Base-by-base conservation (phyloP, 2,888 invertebrate genomes). In the Liodrosophila aerea region DNA sequence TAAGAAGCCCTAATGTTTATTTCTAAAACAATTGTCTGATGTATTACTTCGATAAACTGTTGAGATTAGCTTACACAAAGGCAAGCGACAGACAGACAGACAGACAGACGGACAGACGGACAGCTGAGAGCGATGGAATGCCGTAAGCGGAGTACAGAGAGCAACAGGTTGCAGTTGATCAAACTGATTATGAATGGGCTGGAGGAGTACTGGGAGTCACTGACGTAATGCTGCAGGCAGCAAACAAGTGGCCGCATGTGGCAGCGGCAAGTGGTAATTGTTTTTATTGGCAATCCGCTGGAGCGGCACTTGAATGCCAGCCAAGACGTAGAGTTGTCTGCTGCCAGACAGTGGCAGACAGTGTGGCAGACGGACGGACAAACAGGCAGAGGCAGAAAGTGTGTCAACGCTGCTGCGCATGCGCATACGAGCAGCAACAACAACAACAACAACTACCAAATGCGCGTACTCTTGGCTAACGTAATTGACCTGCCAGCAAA, bases 401-500 rank as follows among this genome's bases (percentile, higher is more conserved):
- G 74, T 80, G 78, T 80, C 78, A 80, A 80, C 72, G 74, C 44
- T 52, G 78, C 83, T 56, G 65, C 83, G 72, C 83, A 80, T 83
- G 78, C 83, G 80, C 80, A 80, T 54, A 58, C 22, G 3, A 22
- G 3, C 2, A 53, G 56, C 61, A 57, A 57, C 39, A 60, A 29
- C 53, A 66, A 47, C 46, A 61, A 54, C 45, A 64, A 51, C 27
- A 50, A 30, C 40, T 46, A 29, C 33, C 7, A 16, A 43, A 41
- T 45, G 46, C 18, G 37, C 33, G n/a, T 7, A 33, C 27, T 34
- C 13, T 12, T 15, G 36, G 18, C 41, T 31, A 47, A 41, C 45
- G 30, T 49, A 34, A 30, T 18, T 76, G 62, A 60, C 72, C 74
- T 53, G 69, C 5, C 40, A 52, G 45, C 54, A 45, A 43, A 68